These are phyloP conservation scores for Calyptomena viridis DNA, from an alignment of 2,113 vertebrate genomes.

Conservation along the genomic window DNA sequence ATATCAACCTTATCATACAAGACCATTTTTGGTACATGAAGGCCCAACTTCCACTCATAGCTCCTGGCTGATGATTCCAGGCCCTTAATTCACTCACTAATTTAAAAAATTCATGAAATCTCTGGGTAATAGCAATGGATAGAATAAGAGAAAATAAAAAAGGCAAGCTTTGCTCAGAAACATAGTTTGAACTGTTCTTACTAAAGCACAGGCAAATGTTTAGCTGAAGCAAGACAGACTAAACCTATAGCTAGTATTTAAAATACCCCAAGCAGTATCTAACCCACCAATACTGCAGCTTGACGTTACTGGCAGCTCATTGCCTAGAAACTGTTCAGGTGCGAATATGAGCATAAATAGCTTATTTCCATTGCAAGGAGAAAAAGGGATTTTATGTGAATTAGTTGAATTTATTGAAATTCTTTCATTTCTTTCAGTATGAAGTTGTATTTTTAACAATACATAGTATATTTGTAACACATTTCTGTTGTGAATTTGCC, in stretches of 20 bases:
- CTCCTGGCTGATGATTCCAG: background rate
- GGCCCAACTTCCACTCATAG: background rate
- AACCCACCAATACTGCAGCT: background rate
- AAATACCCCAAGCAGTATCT: background rate
- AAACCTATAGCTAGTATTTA: background rate
- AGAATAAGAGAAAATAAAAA: background rate
- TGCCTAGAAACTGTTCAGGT: background rate
- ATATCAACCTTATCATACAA: accelerated
- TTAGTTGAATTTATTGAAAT: background rate
- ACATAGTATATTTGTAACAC: background rate
- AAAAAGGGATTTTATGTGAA: background rate
- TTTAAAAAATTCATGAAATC: background rate
- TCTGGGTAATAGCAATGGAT: background rate
- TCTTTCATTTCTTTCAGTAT: background rate
- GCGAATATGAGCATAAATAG: background rate
- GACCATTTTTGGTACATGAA: accelerated
- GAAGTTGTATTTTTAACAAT: background rate
- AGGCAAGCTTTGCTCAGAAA: background rate
- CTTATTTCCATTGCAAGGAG: background rate
- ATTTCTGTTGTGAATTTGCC: background rate
- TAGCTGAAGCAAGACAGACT: background rate
- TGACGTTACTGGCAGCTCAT: background rate
- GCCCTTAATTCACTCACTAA: background rate
- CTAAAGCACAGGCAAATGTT: background rate
- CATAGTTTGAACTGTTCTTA: background rate